A percentile compares a stretch with the other conserved stretches of the same genome.
Evolutionary conservation across 2,113 vertebrate genomes (phyloP).

Genomic region (Amblyopsis rosae): DNA sequence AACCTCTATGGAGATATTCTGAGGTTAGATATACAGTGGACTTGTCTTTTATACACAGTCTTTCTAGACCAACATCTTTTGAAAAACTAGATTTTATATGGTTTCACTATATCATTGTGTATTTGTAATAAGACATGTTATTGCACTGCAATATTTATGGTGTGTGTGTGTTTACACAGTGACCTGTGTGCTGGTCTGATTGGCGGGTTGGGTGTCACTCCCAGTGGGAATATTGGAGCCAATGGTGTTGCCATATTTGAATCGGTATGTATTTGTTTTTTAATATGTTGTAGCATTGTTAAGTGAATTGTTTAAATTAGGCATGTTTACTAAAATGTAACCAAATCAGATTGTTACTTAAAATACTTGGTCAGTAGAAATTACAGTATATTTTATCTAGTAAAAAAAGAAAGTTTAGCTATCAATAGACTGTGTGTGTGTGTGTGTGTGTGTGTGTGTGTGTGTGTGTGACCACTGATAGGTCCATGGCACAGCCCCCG

Average conservation of each 20-base stretch:
- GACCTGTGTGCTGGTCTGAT: conserved; percentile 95
- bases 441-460: not conserved
- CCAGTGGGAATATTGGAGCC: conserved; percentile 95
- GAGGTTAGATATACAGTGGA: conserved; percentile 75
- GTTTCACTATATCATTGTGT: not conserved
- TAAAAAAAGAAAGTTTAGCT: not conserved
- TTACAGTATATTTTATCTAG: not conserved
- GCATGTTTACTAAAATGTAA: not conserved
- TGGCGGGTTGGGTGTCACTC: conserved; percentile 93
- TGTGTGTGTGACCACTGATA: conserved; percentile 39
- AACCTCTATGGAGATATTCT: conserved; percentile 96
- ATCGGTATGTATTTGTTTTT: conserved; percentile 78
- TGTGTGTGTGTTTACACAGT: conserved; percentile 68
- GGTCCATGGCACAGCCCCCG: conserved; percentile 95
- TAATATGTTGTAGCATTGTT: not conserved
- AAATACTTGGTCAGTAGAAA: no score
- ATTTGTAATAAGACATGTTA: not conserved
- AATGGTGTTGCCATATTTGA: conserved; percentile 96
- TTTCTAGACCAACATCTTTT: not conserved
- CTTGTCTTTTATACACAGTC: not conserved
- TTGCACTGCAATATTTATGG: not conserved
- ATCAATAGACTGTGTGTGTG: not conserved
- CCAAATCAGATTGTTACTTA: no score
- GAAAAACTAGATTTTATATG: not conserved
- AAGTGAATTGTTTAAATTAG: not conserved